Percentiles rank a stretch among this genome's conserved stretches.
phyloP scores from a whole-genome alignment of 2,797 vertebrate genomes.

The Alouatta caraya region DNA sequence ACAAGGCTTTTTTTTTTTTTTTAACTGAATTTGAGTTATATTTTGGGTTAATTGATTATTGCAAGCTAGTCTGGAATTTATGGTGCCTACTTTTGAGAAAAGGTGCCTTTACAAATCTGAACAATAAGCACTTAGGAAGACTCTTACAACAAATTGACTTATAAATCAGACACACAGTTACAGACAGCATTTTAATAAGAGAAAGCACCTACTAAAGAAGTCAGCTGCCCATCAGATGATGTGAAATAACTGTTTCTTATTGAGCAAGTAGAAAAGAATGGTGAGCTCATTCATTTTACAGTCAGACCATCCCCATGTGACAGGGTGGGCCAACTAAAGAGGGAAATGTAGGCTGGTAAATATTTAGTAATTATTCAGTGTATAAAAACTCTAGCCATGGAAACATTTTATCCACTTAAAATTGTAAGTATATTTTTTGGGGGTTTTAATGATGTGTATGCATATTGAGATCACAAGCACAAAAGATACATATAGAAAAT shows the following conservation, averaged over 20 bases:
- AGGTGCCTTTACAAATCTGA: not conserved
- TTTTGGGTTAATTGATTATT: not conserved
- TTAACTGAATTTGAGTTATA: not conserved
- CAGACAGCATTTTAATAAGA: conserved; percentile 5
- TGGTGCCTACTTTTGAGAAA: not conserved
- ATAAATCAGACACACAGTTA: not conserved
- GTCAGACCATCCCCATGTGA: conserved; percentile 32
- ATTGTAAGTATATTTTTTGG: not conserved
- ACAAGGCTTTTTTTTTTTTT: no score
- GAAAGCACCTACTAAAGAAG: not conserved
- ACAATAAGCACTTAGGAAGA: not conserved
- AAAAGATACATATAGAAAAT: not conserved
- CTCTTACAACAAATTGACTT: conserved; percentile 37
- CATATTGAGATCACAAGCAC: conserved; percentile 8
- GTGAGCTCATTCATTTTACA: conserved; percentile 26
- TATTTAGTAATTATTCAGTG: conserved; percentile 7
- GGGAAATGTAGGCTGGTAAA: not conserved
- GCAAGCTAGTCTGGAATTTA: not conserved
- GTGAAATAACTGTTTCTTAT: not conserved
- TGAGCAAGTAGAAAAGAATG: conserved; percentile 48
- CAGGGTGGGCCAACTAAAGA: conserved; percentile 28
- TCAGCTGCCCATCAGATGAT: conserved; percentile 2
- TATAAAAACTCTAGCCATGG: conserved; percentile 26
- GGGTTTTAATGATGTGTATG: not conserved
- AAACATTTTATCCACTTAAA: conserved; percentile 39